Percentiles rank a stretch among this genome's conserved stretches.
These are phyloP conservation scores for Ceyx cyanopectus DNA, from an alignment of 2,113 vertebrate species.

Conservation along the genomic window DNA sequence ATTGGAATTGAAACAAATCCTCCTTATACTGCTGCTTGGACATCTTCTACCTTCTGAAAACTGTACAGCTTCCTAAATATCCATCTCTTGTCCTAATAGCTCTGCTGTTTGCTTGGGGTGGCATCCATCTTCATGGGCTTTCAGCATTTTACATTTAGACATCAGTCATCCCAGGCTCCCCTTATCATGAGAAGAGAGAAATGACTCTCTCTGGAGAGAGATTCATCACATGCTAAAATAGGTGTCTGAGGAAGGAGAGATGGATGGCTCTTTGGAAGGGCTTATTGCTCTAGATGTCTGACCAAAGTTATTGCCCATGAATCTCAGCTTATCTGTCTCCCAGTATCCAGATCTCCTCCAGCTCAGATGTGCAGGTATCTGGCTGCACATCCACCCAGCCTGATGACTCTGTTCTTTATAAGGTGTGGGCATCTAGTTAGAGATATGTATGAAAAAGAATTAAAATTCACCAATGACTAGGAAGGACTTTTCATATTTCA, in stretches of 20 bases:
- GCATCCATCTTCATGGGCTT: not conserved
- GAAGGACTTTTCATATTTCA: conserved; percentile 44
- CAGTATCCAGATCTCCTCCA: not conserved
- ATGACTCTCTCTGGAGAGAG: not conserved
- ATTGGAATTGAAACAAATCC: not conserved
- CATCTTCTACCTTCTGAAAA: not conserved
- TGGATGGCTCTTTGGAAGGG: not conserved
- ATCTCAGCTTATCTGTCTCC: not conserved
- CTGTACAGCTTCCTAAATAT: not conserved
- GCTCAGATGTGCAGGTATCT: not conserved
- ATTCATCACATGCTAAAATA: not conserved
- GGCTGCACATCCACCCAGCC: not conserved
- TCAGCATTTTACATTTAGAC: not conserved
- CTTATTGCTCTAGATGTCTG: not conserved
- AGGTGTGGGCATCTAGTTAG: not conserved
- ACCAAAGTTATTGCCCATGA: not conserved
- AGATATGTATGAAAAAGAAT: not conserved
- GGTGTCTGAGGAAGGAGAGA: not conserved
- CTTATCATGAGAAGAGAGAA: not conserved
- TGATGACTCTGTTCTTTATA: not conserved
- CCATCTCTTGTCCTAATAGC: not conserved
- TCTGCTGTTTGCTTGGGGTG: not conserved
- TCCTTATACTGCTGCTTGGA: not conserved
- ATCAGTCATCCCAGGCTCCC: not conserved
- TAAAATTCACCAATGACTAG: not conserved